These are phyloP conservation scores for Regulus satrapa DNA, from an alignment of 2,113 vertebrate genomes.

Conservation along the genomic window DNA sequence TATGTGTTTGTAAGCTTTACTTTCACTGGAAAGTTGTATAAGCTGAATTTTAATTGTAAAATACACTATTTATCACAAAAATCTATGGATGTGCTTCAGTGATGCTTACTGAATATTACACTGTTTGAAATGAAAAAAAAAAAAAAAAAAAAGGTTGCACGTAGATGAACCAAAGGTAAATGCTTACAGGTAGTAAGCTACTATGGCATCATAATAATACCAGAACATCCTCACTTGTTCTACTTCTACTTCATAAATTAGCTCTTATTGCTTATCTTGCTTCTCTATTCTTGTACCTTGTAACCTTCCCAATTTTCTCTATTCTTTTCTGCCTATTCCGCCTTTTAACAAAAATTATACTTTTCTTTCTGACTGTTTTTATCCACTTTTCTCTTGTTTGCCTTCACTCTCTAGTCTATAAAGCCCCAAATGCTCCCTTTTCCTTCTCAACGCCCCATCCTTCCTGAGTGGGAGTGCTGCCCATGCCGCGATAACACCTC, in stretches of 20 bases:
- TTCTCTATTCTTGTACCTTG: neutral
- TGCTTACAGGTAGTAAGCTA: neutral
- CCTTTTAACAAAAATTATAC: neutral
- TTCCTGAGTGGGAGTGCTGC: constrained; percentile 64
- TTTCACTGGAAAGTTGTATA: neutral
- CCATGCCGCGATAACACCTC: constrained; percentile 64
- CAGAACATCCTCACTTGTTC: neutral
- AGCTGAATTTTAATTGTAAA: neutral
- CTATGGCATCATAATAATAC: neutral
- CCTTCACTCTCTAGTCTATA: neutral
- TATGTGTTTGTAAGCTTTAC: neutral
- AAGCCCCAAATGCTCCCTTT: constrained; percentile 52
- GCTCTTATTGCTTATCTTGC: neutral
- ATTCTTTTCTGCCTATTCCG: neutral
- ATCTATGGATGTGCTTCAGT: neutral
- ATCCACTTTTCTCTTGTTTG: neutral
- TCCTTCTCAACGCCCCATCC: constrained; percentile 36
- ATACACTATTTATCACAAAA: neutral
- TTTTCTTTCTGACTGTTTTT: neutral
- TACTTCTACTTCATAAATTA: neutral
- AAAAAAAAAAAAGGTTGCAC: neutral
- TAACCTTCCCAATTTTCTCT: neutral
- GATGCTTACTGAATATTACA: neutral
- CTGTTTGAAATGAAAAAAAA: neutral
- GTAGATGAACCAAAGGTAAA: neutral